Evolutionary conservation across 2,888 invertebrate genomes (phyloP), one percentile per base, ranked within the genome.

Genomic region (Lampropteryx suffumata): DNA sequence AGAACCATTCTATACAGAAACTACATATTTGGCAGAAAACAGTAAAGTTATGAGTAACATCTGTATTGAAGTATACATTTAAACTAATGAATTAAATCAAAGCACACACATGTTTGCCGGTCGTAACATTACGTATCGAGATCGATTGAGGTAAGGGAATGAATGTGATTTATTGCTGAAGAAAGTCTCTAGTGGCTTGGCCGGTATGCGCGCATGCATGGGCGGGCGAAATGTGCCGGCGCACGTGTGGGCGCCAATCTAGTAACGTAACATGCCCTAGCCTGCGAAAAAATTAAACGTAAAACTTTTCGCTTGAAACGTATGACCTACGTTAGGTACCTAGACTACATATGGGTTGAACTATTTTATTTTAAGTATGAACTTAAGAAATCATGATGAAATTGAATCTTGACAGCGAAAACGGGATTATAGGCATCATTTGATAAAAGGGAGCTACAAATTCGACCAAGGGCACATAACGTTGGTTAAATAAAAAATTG

Each of bases 231-330:
- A 50, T 55, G 48, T 46, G 56, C 54, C 48, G 53, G 56, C 58
- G 54, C 61, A 54, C 50, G 59, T 59, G 62, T 55, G 60, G 57
- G 59, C 57, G 60, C 55, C 60, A 24, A 42, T 44, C 53, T 52
- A 58, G 59, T 59, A 55, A 61, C 57, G 57, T 59, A 58, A 46
- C 50, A n/a, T 55, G 50, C 54, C 52, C 51, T 55, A 57, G 60
- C 60, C 55, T 50, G 55, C 61, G 51, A 57, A 60, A 63, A 61
- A 55, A 52, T 32, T 30, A 17, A n/a, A 50, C 51, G 48, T 50
- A 12, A 37, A 33, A 33, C 7, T 12, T 12, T 46, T 13, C 11
- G 29, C 29, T 2, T 5, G 11, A 17, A 2, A 17, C 17, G 17
- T 17, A 17, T 17, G 17, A 17, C 2, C 17, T 17, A 17, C 4